Evolutionary conservation across 2,888 invertebrate species (phyloP), one percentile per base, ranked within the genome.

Genomic region (Desoria tigrina): DNA sequence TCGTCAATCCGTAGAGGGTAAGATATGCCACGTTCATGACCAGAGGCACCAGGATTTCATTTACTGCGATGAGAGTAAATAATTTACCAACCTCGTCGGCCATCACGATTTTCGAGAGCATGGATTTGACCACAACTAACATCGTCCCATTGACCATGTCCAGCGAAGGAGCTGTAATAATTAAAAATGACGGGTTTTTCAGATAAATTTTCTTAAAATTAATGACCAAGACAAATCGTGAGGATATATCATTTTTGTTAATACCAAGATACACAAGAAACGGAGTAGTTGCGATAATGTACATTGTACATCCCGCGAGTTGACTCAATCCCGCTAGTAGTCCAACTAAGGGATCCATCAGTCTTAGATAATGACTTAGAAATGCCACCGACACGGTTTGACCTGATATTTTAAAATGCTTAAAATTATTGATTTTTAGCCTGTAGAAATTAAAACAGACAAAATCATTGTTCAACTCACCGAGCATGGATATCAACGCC

Each of bases 261-360:
- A 80, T 79, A 89, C 89, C 90, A 77, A 91, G 83, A 79, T 92
- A 92, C 78, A 92, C 88, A 74, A 90, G 88, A 85, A 89, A 87
- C 14, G 88, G 87, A 60, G 88, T 86, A 4, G 86, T 86, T 2
- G 92, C 88, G 78, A 91, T 92, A 0, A 91, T 90, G 77, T 91
- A 92, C 75, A 92, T 90, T 76, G 92, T 88, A 63, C 90, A 89
- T 1, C 91, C 87, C 26, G 90, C 81, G 65, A 92, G 90, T 82
- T 92, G 92, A 77, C 92, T 92, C 78, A 88, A 86, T 75, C 90
- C 90, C 4, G 91, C 91, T 79, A 92, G 86, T 1, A 90, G 87
- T 24, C 92, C 92, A 49, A 92, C 88, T 18, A 92, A 83, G 0
- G 91, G 90, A 78, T 92, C 92, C 75, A 91, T 90, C 69, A 90